Evolutionary conservation across 2,888 invertebrate genomes (phyloP), one percentile per base, ranked within the genome.

Genomic region (Exephanes ischioxanthus): DNA sequence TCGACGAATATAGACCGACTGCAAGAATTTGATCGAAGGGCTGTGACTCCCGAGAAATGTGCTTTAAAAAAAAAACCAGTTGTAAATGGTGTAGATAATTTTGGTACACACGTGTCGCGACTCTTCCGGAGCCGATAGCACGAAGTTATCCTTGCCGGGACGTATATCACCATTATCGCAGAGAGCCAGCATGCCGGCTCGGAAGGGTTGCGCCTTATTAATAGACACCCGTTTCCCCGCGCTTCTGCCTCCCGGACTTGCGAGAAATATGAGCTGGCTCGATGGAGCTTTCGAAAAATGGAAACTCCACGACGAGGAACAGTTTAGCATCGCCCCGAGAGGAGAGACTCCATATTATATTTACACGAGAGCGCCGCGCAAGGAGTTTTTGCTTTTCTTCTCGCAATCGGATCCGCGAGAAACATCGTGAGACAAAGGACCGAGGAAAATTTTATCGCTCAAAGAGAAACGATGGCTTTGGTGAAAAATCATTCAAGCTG

Each of bases 141-240:
- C 37, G 55, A 73, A 58, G 61, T 61, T 48, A 48, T 45, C 22
- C 48, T 37, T 19, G 48, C 26, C 37, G 19, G 45, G 19, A 77
- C 85, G 89, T 90, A 88, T 87, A 89, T 90, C 90, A 91, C 86
- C 88, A 89, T 91, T 91, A 91, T 91, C 90, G 89, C 87, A 79
- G 72, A 87, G 85, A 88, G 66, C 87, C 89, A 90, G 88, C 70
- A 55, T 55, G 37, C 58, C 86, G 87, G 86, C 83, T 78, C 86
- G 79, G 73, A 87, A 7, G 61, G 81, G 37, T 73, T 58, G 58
- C 26, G 11, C 86, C 89, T 89, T 90, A 90, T 90, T 90, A 90
- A 90, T 89, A 89, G 89, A 89, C 89, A 88, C 75, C 58, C 58
- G 26, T 58, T 58, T 58, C 26, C 58, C 14, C 0, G 58, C 26